Conservation (phyloP, 2,888 invertebrate genomes). For the Plebejus melissa region DNA sequence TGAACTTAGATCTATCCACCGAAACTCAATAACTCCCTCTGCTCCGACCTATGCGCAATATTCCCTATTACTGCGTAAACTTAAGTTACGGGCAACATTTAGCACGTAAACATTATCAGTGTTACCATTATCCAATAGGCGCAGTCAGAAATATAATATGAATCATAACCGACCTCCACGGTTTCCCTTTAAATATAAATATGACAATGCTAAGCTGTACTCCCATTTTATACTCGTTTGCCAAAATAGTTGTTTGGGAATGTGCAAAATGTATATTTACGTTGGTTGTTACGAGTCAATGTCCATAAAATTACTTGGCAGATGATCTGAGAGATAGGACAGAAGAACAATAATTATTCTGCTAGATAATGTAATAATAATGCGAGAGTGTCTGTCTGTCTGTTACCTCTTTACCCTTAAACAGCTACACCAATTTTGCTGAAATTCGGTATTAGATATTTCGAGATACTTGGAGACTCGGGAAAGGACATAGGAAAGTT, state of each 20-base stretch:
- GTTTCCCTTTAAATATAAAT: slow-evolving; percentile 12
- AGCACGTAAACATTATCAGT: not conserved
- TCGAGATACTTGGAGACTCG: too few species aligned
- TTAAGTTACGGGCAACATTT: too few species aligned
- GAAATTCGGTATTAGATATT: too few species aligned
- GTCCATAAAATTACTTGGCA: slow-evolving; percentile 3
- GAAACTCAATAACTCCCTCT: too few species aligned
- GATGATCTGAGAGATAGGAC: not conserved
- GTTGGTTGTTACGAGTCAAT: not conserved
- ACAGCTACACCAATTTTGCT: not conserved
- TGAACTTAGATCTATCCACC: too few species aligned
- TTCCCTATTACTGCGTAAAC: too few species aligned
- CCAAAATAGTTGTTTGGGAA: slow-evolving; percentile 10
- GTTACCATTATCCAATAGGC: not conserved
- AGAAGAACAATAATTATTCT: not conserved
- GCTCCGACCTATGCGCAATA: too few species aligned
- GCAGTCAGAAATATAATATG: slow-evolving; percentile 9
- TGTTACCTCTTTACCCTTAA: not conserved
- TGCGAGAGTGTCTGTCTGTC: not conserved
- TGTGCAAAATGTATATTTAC: slow-evolving; percentile 5
- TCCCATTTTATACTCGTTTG: slow-evolving; percentile 1
- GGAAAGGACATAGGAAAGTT: too few species aligned
- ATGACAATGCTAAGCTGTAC: not conserved
- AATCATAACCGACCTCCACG: not conserved
- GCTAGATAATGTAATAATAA: too few species aligned